Evolutionary conservation across 2,888 invertebrate genomes (phyloP), one percentile per base, ranked within the genome.

Genomic region (Strigamia maritima): DNA sequence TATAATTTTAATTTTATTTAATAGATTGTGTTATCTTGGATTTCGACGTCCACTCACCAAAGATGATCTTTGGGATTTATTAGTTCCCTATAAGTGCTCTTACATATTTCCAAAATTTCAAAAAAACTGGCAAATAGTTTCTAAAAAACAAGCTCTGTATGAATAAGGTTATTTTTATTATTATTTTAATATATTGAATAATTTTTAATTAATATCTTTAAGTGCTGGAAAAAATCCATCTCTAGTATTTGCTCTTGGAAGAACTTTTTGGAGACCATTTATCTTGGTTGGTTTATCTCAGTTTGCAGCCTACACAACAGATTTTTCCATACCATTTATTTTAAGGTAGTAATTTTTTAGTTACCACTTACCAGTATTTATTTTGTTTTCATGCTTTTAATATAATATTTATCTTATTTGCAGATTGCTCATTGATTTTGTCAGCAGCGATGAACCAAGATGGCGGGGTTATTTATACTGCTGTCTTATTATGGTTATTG

Each of bases 1-100:
- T 87, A 81, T 92, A 19, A 86, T 98, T 79, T 93, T 93, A 82
- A 98, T 98, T 86, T 83, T n/a, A n/a, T n/a, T n/a, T n/a, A n/a
- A 10, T 54, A 54, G n/a, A 54, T 10, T 54, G 54, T n/a, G n/a
- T 54, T 54, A 54, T 54, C 54, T 54, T 16, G 54, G 54, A n/a
- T 54, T 54, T 19, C 14, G 19, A 10, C 54, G 54, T 54, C 54
- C 54, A 6, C 54, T 54, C 19, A 54, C 54, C 4, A 54, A 54
- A 54, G 54, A 14, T 14, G 54, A 54, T 54, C 54, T 54, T 54
- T 54, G 54, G 54, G 54, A 54, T 19, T 54, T 54, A 16, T 10
- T 54, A 16, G 8, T 6, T 14, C 16, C 54, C 6, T 54, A 54
- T 19, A 7, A 4, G 7, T 54, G 54, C 19, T 10, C 8, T 54